These are phyloP conservation scores for Entosphenus tridentatus DNA, from an alignment of 2,113 vertebrate species.

Conservation along the genomic window DNA sequence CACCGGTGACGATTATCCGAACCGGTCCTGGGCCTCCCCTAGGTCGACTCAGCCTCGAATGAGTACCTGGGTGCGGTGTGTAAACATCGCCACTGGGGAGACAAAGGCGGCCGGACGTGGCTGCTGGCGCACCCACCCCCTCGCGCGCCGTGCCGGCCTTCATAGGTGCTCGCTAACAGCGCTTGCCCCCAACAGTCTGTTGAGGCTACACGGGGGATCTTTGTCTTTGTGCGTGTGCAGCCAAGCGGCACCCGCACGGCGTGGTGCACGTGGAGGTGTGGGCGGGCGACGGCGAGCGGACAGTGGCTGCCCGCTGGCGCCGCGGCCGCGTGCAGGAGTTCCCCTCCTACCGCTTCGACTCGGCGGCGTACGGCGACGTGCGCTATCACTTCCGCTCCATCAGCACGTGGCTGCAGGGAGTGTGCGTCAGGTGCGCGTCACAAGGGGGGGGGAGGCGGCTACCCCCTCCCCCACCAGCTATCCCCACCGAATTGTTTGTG, in stretches of 20 bases:
- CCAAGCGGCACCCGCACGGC: conserved; percentile 9
- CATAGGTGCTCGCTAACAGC: not conserved
- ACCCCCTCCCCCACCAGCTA: too few species aligned
- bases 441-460: too few species aligned
- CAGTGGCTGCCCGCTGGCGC: conserved; percentile 11
- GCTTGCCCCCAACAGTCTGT: not conserved
- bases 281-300: conserved; percentile 10
- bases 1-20: too few species aligned
- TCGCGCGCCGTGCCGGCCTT: too few species aligned
- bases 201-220: not conserved
- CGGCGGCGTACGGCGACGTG: conserved; percentile 9
- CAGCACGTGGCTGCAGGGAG: conserved; percentile 9
- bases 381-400: conserved; percentile 14
- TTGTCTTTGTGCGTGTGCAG: conserved; percentile 4
- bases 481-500: too few species aligned
- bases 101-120: too few species aligned
- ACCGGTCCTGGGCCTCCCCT: too few species aligned
- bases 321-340: conserved; percentile 9
- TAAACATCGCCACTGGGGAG: too few species aligned
- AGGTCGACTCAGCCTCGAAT: too few species aligned
- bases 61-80: too few species aligned
- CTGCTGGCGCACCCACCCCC: too few species aligned
- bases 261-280: conserved; percentile 14
- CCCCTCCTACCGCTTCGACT: conserved; percentile 12
- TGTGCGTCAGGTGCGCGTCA: conserved; percentile 9